Evolutionary conservation across 2,113 vertebrate genomes (phyloP), one percentile per base, ranked within the genome.

Genomic region (Anguilla japonica): DNA sequence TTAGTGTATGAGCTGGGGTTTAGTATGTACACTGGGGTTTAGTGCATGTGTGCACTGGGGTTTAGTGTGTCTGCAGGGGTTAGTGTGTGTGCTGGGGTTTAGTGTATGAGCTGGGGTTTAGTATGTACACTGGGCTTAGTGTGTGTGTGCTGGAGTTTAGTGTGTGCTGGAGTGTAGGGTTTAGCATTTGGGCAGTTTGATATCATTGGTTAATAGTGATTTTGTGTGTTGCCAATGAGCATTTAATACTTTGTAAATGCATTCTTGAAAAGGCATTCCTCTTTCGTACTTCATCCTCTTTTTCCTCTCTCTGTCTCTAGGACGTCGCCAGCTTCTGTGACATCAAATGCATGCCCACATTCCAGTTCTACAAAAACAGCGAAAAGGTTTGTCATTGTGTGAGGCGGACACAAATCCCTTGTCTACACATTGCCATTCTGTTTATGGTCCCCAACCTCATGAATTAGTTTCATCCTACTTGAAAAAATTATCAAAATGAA

Each of bases 321-420:
- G 97, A 98, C 5, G 93, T 97, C 40, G 96, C 97, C 82, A 4
- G 94, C 56, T 92, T 93, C 0, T 97, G 96, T 11, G 94, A 95
- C 50, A 95, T 98, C 90, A 96, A 93, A 81, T 97, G 97, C 89
- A 97, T 97, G 97, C 97, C 97, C 53, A 97, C 97, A 3, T 98
- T 98, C 93, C 96, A 97, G 85, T 97, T 97, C 93, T 98, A 96
- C 91, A 97, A 96, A 92, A 92, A 92, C 0, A 93, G 93, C 41
- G 39, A 94, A 78, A 96, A 94, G 96, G 97, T 97, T 93, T 0
- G 90, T 13, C 34, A 16, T 7, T 3, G 11, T 57, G 26, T 9
- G 18, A 20, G 50, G 50, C 50, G 11, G 50, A 53, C 50, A 53
- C 8, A 53, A 53, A 53, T 53, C 50, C 50, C 13, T 14, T 53